phyloP scores from a whole-genome alignment of 92 coral and sea anemone genomes.

The Hydrozoanthus gracilis region DNA sequence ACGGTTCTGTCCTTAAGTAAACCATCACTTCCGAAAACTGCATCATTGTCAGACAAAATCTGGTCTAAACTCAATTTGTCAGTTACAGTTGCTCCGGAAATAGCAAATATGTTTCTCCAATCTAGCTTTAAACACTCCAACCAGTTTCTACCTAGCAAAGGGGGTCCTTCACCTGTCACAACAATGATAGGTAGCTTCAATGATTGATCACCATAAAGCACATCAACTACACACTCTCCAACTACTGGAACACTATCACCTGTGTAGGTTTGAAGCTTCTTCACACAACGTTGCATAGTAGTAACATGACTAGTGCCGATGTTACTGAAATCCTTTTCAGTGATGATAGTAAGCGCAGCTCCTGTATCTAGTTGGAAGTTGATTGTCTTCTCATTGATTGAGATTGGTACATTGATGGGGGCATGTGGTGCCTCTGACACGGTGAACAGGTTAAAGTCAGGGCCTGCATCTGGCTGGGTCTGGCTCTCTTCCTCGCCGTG shows the following conservation, averaged over 20 bases:
- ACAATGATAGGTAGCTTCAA: conserved; percentile 37
- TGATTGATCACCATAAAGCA: conserved; percentile 29
- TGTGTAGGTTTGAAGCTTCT: conserved; percentile 33
- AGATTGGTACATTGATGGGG: conserved; percentile 39
- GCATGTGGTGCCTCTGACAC: not conserved
- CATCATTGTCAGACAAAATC: not conserved
- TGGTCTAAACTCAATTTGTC: not conserved
- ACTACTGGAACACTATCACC: conserved; percentile 30
- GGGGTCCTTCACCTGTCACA: conserved; percentile 37
- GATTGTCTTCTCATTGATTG: conserved; percentile 30
- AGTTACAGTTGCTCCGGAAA: conserved; percentile 6
- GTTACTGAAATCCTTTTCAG: conserved; percentile 11
- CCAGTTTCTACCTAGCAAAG: conserved; percentile 39
- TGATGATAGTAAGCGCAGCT: conserved; percentile 44
- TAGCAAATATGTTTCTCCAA: conserved; percentile 40
- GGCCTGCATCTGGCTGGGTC: not conserved
- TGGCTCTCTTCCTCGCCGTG: not conserved
- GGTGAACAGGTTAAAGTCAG: not conserved
- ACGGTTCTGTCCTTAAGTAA: not conserved
- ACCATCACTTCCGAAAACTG: not conserved
- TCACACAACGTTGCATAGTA: not conserved
- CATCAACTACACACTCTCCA: conserved; percentile 41
- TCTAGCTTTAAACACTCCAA: conserved; percentile 17
- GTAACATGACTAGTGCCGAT: conserved; percentile 1
- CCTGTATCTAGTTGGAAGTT: conserved; percentile 53